These are phyloP conservation scores for Pseudococcus longispinus DNA, from an alignment of 2,888 invertebrate species.

Conservation along the genomic window DNA sequence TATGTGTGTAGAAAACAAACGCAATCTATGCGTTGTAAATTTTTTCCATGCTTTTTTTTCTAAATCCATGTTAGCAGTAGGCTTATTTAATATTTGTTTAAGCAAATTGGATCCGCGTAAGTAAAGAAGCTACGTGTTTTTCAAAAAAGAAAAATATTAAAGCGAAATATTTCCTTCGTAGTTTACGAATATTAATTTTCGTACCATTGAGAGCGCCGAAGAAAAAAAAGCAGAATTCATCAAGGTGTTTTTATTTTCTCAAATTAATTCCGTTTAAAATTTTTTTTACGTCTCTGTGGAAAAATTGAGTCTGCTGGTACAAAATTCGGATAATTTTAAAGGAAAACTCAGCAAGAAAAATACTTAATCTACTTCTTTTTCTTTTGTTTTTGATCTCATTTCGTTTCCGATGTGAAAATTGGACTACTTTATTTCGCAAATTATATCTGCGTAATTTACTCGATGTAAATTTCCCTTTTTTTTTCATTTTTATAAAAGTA, in stretches of 20 bases:
- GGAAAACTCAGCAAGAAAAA: neutral
- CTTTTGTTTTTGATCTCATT: neutral
- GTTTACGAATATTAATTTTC: neutral
- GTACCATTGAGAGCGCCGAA: neutral
- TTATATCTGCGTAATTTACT: neutral
- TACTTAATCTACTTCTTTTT: neutral
- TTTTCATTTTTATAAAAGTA: neutral
- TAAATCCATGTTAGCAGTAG: neutral
- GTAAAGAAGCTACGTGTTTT: neutral
- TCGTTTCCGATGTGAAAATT: slow-evolving; percentile 1
- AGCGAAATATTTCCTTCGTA: neutral
- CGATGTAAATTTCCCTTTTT: neutral
- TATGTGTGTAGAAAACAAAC: neutral
- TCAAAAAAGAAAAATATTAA: neutral
- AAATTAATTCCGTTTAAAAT: neutral
- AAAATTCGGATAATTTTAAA: neutral
- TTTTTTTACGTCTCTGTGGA: neutral
- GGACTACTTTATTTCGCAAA: neutral
- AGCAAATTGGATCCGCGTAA: neutral
- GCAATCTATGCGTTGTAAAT: neutral
- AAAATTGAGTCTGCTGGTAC: neutral
- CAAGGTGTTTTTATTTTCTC: neutral
- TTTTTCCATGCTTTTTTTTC: neutral
- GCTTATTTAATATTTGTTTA: slow-evolving; percentile 1
- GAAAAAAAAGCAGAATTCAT: neutral